phyloP scores from a whole-genome alignment of 2,888 invertebrate genomes.

The Pyrocoelia pectoralis region DNA sequence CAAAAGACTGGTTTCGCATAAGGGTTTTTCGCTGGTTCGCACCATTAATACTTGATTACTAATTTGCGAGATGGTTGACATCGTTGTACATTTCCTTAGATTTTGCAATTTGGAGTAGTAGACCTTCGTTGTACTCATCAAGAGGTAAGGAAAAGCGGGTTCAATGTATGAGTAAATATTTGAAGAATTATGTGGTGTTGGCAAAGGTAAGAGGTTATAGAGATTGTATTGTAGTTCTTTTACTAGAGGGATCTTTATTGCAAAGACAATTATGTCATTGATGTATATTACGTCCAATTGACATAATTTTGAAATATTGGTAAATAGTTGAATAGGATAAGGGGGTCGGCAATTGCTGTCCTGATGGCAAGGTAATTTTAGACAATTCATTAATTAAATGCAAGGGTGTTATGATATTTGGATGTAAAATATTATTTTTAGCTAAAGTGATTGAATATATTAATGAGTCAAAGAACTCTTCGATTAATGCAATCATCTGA shows the following conservation, averaged over 20 bases:
- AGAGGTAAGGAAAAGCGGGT: background rate
- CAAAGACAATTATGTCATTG: background rate
- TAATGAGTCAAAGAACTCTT: background rate
- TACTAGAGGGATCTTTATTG: background rate
- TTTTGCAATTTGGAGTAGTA: background rate
- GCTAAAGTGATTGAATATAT: background rate
- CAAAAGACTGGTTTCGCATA: background rate
- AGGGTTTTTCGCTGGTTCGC: background rate
- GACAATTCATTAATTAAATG: too few species aligned
- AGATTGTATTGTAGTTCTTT: background rate
- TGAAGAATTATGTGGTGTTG: background rate
- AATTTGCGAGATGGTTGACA: background rate
- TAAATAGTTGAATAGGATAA: background rate
- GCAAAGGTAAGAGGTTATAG: background rate
- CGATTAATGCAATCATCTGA: background rate
- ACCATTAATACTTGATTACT: background rate
- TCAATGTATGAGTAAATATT: background rate
- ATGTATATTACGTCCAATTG: background rate
- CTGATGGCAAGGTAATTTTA: background rate
- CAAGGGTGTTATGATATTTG: background rate
- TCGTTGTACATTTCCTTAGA: background rate
- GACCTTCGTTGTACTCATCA: conserved; percentile 1
- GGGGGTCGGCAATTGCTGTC: background rate
- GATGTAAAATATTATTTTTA: background rate
- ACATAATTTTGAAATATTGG: background rate